Evolutionary conservation across 2,888 invertebrate genomes (phyloP).

Genomic region (Nephrocerus scutellatus): DNA sequence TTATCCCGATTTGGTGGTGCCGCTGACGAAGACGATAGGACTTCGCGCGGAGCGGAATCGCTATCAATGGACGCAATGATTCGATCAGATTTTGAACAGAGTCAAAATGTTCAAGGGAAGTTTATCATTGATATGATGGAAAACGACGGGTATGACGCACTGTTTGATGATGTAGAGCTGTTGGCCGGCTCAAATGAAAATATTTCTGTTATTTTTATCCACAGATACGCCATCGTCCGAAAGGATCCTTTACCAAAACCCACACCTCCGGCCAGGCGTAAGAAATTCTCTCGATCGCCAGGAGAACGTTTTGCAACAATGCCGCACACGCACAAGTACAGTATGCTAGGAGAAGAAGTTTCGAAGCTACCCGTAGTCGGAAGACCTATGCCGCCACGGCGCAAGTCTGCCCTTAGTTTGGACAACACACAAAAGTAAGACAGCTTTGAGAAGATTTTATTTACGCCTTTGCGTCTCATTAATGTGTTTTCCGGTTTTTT

Average conservation of each 20-base stretch:
- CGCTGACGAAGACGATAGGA: conserved; percentile 59
- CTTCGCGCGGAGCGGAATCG: conserved; percentile 65
- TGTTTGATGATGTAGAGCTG: conserved; percentile 2
- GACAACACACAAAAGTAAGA: conserved; percentile 38
- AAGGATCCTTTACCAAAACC: conserved; percentile 60
- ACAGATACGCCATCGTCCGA: conserved; percentile 71
- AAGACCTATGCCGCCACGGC: conserved; percentile 54
- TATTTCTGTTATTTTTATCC: conserved; percentile 25
- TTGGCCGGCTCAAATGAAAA: conserved; percentile 34
- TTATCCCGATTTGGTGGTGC: conserved; percentile 50
- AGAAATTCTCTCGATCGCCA: conserved; percentile 53
- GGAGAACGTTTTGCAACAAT: conserved; percentile 65
- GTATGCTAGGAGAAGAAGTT: conserved; percentile 15
- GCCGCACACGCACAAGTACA: conserved; percentile 48
- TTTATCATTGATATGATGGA: conserved; percentile 46
- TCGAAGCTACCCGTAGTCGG: no score
- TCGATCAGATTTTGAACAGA: conserved; percentile 35
- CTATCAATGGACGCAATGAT: conserved; percentile 49
- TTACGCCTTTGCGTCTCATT: no score
- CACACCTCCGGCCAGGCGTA: conserved; percentile 55
- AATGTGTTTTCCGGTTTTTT: no score
- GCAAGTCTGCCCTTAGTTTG: conserved; percentile 54
- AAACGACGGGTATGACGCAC: conserved; percentile 41
- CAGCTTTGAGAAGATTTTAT: no score
- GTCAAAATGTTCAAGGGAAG: conserved; percentile 30